Conservation (phyloP, 2,797 vertebrate species). For the Crocidura indochinensis region DNA sequence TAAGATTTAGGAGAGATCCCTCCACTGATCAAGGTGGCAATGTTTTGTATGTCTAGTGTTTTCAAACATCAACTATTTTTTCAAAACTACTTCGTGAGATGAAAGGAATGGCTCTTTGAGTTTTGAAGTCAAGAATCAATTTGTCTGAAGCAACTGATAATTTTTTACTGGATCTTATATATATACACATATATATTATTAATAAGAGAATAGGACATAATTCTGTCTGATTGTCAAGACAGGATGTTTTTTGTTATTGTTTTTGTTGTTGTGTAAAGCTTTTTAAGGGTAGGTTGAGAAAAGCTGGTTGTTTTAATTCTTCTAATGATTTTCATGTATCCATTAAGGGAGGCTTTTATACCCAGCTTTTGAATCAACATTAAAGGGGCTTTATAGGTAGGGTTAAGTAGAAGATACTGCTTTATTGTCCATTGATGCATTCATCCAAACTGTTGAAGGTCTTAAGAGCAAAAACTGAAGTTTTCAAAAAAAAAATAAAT, state of each 20-base stretch:
- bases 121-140: constrained; percentile 22
- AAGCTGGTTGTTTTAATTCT: not conserved
- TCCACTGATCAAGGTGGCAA: not conserved
- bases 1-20: not conserved
- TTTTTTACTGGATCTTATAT: constrained; percentile 32
- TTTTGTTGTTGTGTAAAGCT: no score
- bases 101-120: constrained; percentile 1
- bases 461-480: not conserved
- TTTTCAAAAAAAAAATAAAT: not conserved
- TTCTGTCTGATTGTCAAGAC: not conserved
- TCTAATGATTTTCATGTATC: not conserved
- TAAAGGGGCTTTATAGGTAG: not conserved
- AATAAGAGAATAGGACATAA: not conserved
- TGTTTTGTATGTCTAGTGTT: not conserved
- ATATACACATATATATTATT: not conserved
- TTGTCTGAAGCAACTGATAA: not conserved
- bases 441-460: not conserved
- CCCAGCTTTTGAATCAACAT: not conserved
- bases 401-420: not conserved
- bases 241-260: not conserved
- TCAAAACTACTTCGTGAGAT: constrained; percentile 14
- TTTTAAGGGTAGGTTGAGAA: not conserved
- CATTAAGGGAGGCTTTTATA: not conserved
- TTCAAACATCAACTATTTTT: not conserved
- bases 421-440: not conserved